Conservation (phyloP, 2,113 vertebrate species). For the Nyctibius bracteatus region DNA sequence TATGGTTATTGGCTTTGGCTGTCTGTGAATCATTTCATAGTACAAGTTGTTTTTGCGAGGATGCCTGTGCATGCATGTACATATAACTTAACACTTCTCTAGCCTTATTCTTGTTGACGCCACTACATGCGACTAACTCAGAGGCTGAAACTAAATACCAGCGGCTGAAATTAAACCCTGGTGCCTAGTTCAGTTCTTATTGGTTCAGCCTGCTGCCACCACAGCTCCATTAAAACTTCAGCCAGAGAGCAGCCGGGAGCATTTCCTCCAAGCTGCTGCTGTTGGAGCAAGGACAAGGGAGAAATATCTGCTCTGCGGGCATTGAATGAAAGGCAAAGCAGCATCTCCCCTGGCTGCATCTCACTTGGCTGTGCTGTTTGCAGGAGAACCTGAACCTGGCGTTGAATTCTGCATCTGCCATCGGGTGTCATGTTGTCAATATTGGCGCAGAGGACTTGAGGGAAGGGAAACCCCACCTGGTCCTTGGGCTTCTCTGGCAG, state of each 20-base stretch:
- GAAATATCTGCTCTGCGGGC: neutral
- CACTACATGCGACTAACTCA: neutral
- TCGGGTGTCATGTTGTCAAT: slow-evolving; percentile 97
- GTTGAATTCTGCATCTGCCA: slow-evolving; percentile 94
- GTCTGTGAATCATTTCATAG: neutral
- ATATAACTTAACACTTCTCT: neutral
- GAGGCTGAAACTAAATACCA: slow-evolving; percentile 38
- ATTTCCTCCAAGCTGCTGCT: neutral
- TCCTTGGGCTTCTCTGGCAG: slow-evolving; percentile 95
- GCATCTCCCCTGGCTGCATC: neutral
- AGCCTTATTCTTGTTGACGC: neutral
- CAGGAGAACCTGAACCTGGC: slow-evolving; percentile 98
- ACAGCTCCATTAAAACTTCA: neutral
- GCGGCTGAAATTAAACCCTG: slow-evolving; percentile 49
- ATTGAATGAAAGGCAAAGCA: neutral
- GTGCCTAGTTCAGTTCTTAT: neutral
- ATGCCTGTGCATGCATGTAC: neutral
- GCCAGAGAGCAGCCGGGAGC: accelerated
- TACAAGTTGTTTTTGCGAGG: neutral
- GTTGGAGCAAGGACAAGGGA: neutral
- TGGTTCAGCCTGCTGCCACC: neutral
- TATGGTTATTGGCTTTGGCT: neutral
- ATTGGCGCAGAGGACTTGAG: slow-evolving; percentile 93
- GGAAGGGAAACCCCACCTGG: slow-evolving; percentile 95
- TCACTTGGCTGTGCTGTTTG: neutral